A percentile compares a stretch with the other conserved stretches of the same genome.
Evolutionary conservation across 2,797 vertebrate species (phyloP).

Genomic region (Crypturellus tataupa): DNA sequence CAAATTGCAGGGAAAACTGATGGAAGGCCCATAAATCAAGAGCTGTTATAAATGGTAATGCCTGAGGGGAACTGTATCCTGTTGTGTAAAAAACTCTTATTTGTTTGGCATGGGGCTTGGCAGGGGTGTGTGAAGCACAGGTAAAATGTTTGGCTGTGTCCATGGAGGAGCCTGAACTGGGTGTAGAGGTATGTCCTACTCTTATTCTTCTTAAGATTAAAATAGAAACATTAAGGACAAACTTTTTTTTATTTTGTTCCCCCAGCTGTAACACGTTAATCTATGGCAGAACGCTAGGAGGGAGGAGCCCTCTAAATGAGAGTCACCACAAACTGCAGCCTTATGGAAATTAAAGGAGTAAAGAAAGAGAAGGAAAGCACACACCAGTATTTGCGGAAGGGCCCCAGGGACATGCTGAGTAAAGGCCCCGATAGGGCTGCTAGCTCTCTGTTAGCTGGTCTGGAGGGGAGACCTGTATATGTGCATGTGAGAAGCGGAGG

Average conservation of each 20-base stretch:
- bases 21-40: neutral
- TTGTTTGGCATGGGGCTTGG: neutral
- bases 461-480: neutral
- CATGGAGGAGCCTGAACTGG: neutral
- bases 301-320: rapidly evolving
- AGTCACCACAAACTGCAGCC: neutral
- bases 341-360: neutral
- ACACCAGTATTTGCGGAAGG: neutral
- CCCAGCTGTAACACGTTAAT: neutral
- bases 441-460: no score
- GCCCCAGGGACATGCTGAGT: neutral
- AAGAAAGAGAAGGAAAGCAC: neutral
- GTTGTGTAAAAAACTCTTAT: neutral
- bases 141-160: neutral
- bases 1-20: neutral
- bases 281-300: neutral
- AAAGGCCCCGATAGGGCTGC: no score
- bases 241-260: neutral
- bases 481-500: neutral
- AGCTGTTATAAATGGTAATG: neutral
- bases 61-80: neutral
- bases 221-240: neutral
- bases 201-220: neutral
- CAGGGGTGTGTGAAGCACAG: neutral
- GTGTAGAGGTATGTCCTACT: neutral